These are phyloP conservation scores for Andrena bucephala DNA, from an alignment of 2,888 invertebrate genomes.

Conservation along the genomic window DNA sequence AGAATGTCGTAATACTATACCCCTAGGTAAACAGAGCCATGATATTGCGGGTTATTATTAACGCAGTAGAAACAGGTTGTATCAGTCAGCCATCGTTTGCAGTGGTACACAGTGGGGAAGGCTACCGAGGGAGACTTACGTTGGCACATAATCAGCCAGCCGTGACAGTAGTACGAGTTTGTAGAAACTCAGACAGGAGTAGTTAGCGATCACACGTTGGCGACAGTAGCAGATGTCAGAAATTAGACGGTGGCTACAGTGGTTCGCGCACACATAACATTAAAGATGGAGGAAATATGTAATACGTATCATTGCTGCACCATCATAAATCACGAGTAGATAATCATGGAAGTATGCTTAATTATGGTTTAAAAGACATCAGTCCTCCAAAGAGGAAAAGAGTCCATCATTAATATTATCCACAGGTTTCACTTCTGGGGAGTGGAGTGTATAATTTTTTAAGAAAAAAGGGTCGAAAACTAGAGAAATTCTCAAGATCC, in stretches of 20 bases:
- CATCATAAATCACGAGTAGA: background rate
- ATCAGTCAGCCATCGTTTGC: constrained; percentile 56
- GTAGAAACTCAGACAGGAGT: constrained; percentile 40
- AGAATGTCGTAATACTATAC: constrained; percentile 27
- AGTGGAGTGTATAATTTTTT: too few relatives aligned
- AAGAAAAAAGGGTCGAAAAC: too few relatives aligned
- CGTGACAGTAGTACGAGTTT: constrained; percentile 41
- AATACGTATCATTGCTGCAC: background rate
- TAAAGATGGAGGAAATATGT: background rate
- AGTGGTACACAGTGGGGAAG: constrained; percentile 8
- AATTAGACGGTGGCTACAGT: constrained; percentile 4
- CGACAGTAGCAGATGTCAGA: constrained; percentile 10
- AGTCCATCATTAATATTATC: too few relatives aligned
- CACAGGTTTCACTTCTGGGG: too few relatives aligned
- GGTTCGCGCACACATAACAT: background rate
- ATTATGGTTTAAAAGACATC: too few relatives aligned
- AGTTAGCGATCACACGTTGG: constrained; percentile 29
- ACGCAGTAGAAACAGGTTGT: constrained; percentile 48
- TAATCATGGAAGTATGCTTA: too few relatives aligned
- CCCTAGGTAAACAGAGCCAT: constrained; percentile 34
- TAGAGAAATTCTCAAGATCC: too few relatives aligned
- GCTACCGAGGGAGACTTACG: constrained; percentile 31
- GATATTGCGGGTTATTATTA: constrained; percentile 45
- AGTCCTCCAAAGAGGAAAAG: too few relatives aligned
- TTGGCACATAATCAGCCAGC: constrained; percentile 45